Conservation (phyloP, 2,888 invertebrate genomes). For the Chorisops tibialis region DNA sequence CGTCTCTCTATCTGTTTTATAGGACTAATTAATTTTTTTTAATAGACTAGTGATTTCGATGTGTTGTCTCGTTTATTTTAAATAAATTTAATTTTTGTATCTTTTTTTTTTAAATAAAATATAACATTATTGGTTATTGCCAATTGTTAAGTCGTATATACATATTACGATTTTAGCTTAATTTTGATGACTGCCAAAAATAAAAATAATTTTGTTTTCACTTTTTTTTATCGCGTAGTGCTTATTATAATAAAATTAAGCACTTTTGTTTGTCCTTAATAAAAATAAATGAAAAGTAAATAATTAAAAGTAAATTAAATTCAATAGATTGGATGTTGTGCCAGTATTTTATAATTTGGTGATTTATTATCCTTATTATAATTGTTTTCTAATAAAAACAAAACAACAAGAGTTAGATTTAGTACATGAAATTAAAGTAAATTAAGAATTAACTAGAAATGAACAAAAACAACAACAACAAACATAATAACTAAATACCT, state of each 20-base stretch:
- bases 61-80: slow-evolving; percentile 7
- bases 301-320: background rate
- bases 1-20: slow-evolving; percentile 2
- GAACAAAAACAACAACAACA: slow-evolving; percentile 19
- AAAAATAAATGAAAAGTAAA: background rate
- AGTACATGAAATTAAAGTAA: slow-evolving; percentile 16
- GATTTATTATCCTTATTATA: slow-evolving; percentile 3
- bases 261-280: background rate
- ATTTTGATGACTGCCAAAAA: slow-evolving; percentile 6
- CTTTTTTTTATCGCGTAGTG: too few species aligned
- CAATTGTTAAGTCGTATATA: too few species aligned
- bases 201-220: too few species aligned
- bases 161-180: slow-evolving; percentile 19
- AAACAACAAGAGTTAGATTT: slow-evolving; percentile 1
- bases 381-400: too few species aligned
- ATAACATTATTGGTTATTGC: too few species aligned
- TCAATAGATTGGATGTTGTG: slow-evolving; percentile 23
- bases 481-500: slow-evolving; percentile 23
- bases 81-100: background rate
- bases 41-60: slow-evolving; percentile 10
- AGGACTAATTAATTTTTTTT: background rate
- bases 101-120: background rate
- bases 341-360: slow-evolving; percentile 13
- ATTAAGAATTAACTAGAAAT: slow-evolving; percentile 7
- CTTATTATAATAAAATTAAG: background rate